Base-by-base conservation (phyloP, 2,797 vertebrate genomes). In the Epinephelus awoara region DNA sequence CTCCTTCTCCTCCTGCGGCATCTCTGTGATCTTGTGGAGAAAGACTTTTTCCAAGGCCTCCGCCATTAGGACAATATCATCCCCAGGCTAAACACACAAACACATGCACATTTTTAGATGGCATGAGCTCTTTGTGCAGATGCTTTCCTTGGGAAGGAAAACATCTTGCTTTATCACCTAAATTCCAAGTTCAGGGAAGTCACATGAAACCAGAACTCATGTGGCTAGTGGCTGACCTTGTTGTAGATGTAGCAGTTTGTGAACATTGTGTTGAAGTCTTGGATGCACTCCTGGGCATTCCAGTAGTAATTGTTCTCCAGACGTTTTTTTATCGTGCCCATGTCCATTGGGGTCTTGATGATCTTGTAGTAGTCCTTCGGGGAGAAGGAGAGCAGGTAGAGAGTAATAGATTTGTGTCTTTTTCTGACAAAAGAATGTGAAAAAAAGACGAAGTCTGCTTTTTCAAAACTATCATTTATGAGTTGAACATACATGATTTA, bases 221-320 rank as follows among this genome's bases (percentile, higher is more conserved):
- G 27, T 47, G 18, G 15, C 49, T 17, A 13, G 54, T 6, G 5
- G 19, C 90, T 77, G 80, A 98, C 97, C 97, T 98, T 98, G 90
- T 98, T 98, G 92, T 98, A 98, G 94, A 98, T 98, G 94, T 98
- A 98, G 94, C 97, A 98, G 91, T 98, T 98, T 90, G 97, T 98
- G 96, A 98, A 98, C 97, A 98, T 98, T n/a, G 97, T 97, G 93
- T 97, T 98, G 88, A 98, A 98, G 93, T 98, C 97, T 87, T 98
- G 97, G 90, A 98, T 98, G 89, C 97, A 98, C 95, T 98, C 97
- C 87, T 98, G 97, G 83, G 97, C 97, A 1, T 97, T 98, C 96
- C 96, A 96, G 95, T 98, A 98, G 92, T 96, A 98, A 88, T 97
- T 94, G 81, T 95, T 98, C 89, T 98, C 97, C 86, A 98, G 93